Percentiles rank a stretch among this genome's conserved stretches.
Evolutionary conservation across 2,797 vertebrate species (phyloP).

Genomic region (Mallotus villosus): DNA sequence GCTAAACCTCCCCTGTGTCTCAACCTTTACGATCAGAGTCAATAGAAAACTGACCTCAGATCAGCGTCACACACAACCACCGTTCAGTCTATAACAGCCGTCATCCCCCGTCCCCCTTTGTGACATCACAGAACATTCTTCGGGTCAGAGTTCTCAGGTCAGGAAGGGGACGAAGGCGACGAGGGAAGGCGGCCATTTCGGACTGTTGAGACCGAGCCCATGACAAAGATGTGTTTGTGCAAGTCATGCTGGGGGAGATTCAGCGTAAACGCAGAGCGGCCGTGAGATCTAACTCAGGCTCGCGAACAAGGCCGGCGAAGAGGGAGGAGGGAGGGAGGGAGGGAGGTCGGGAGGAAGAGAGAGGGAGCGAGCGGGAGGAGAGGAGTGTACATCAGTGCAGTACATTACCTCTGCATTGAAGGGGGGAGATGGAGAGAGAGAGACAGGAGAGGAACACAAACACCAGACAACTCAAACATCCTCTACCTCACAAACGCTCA

Average conservation of each 20-base stretch:
- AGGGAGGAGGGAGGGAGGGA: slow-evolving; percentile 34
- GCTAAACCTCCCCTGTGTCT: not conserved
- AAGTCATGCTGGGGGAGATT: slow-evolving; percentile 70
- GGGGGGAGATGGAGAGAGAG: slow-evolving; percentile 16
- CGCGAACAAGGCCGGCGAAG: slow-evolving; percentile 41
- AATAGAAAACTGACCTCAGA: not conserved
- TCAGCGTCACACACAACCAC: not conserved
- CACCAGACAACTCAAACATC: slow-evolving; percentile 49
- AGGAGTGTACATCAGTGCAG: slow-evolving; percentile 62
- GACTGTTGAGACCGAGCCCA: slow-evolving; percentile 56
- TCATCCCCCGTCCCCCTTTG: not conserved
- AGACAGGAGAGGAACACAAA: slow-evolving; percentile 15
- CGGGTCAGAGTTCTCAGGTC: not conserved
- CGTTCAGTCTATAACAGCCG: not conserved
- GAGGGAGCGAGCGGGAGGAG: not conserved
- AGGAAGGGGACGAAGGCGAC: slow-evolving; percentile 4
- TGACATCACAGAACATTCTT: not conserved
- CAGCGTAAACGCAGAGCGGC: slow-evolving; percentile 65
- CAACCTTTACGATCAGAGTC: not conserved
- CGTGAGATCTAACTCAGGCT: slow-evolving; percentile 44
- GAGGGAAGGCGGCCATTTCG: slow-evolving; percentile 52
- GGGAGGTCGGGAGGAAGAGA: not conserved
- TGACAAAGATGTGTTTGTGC: slow-evolving; percentile 62
- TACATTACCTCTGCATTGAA: slow-evolving; percentile 79
- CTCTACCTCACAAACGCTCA: slow-evolving; percentile 35